These are phyloP conservation scores for Conopomorpha cramerella DNA, from an alignment of 1,140 invertebrate genomes.

Conservation along the genomic window DNA sequence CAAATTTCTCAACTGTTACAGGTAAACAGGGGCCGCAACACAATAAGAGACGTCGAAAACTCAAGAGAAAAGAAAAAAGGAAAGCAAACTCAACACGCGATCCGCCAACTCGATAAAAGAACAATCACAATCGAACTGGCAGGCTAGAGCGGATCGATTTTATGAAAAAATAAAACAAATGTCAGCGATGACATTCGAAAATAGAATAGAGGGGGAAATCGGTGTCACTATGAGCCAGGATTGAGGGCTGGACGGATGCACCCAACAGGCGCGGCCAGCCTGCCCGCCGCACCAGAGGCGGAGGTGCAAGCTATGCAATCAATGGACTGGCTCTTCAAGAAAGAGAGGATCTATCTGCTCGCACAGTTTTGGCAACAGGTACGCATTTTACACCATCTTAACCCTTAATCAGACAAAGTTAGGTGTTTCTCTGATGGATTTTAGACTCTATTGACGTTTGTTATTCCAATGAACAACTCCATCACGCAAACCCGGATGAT, in stretches of 20 bases:
- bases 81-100: slow-evolving; percentile 8
- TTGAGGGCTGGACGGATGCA: slow-evolving; percentile 66
- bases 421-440: neutral
- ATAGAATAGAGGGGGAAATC: slow-evolving; percentile 10
- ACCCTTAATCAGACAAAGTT: neutral
- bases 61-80: slow-evolving; percentile 16
- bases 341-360: slow-evolving; percentile 88
- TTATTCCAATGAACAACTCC: no score
- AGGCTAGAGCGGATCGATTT: no score
- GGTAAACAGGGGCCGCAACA: slow-evolving; percentile 22
- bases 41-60: slow-evolving; percentile 23
- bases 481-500: no score
- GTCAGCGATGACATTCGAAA: slow-evolving; percentile 8
- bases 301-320: slow-evolving; percentile 85
- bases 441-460: no score
- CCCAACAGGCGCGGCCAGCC: slow-evolving; percentile 74
- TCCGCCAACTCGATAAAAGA: neutral
- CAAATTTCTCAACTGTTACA: slow-evolving; percentile 35
- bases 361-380: slow-evolving; percentile 95
- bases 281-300: slow-evolving; percentile 74
- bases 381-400: slow-evolving; percentile 27
- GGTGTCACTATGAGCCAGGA: slow-evolving; percentile 30
- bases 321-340: slow-evolving; percentile 94
- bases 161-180: slow-evolving; percentile 1
- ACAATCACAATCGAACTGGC: neutral